These are phyloP conservation scores for Mus musculus DNA, from an alignment of 2,113 vertebrate species.

Conservation along the genomic window DNA sequence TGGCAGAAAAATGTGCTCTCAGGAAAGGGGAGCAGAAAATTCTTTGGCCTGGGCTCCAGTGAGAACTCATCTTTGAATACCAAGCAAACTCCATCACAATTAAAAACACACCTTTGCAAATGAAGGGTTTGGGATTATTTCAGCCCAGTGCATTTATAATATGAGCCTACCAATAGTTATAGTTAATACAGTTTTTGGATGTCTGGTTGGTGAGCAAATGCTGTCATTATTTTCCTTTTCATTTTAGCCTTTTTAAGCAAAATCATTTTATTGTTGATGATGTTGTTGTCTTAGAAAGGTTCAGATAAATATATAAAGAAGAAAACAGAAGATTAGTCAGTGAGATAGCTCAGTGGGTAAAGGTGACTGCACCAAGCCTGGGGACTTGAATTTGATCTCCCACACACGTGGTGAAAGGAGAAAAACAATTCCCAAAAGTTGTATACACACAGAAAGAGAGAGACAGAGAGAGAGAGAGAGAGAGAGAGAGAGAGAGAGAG, in stretches of 20 bases:
- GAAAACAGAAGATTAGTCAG: background rate
- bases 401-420: background rate
- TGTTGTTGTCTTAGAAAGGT: slow-evolving; percentile 11
- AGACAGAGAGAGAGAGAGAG: background rate
- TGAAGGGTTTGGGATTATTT: slow-evolving; percentile 69
- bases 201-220: background rate
- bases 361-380: background rate
- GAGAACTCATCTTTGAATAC: slow-evolving; percentile 6
- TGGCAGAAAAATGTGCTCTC: slow-evolving; percentile 68
- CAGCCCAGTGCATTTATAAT: slow-evolving; percentile 60
- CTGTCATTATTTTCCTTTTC: background rate
- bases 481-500: background rate
- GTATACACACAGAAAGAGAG: background rate
- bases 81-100: slow-evolving; percentile 74
- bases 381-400: background rate
- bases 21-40: slow-evolving; percentile 66
- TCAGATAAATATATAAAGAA: slow-evolving; percentile 67
- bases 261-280: slow-evolving; percentile 44
- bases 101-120: slow-evolving; percentile 83
- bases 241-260: slow-evolving; percentile 27
- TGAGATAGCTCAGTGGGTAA: background rate
- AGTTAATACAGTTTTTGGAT: slow-evolving; percentile 74
- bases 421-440: background rate
- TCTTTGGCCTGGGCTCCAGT: slow-evolving; percentile 55
- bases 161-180: slow-evolving; percentile 66